A percentile compares a stretch with the other conserved stretches of the same genome.
phyloP scores from a whole-genome alignment of 2,113 vertebrate species.

The Microtus ochrogaster region DNA sequence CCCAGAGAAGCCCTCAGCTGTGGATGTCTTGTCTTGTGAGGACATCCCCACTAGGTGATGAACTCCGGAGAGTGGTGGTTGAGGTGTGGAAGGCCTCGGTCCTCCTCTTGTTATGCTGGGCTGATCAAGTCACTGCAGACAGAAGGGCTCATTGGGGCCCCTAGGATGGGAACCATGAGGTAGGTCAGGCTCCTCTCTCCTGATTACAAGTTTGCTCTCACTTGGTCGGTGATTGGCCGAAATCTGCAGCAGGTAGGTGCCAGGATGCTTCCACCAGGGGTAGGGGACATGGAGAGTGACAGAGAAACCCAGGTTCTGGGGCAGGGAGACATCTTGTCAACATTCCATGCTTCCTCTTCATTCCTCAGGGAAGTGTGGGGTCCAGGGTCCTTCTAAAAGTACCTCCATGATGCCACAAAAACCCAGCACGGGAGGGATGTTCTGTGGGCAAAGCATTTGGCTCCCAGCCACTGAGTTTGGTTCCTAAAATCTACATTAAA shows the following conservation, averaged over 20 bases:
- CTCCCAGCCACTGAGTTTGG: neutral
- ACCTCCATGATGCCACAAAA: neutral
- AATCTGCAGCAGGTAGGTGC: neutral
- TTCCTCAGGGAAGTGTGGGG: neutral
- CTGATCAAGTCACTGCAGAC: neutral
- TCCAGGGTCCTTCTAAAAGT: neutral
- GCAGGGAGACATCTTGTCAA: neutral
- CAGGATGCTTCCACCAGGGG: neutral
- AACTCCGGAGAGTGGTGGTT: neutral
- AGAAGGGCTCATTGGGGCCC: too few species aligned
- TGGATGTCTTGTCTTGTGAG: neutral
- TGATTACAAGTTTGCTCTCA: neutral
- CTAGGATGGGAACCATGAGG: neutral
- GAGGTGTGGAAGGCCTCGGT: accelerated
- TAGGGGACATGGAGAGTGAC: neutral
- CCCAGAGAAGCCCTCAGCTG: neutral
- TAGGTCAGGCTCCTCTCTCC: neutral
- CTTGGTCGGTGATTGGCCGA: neutral
- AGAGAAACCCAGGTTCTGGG: neutral
- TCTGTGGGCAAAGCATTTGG: neutral
- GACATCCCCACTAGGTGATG: accelerated
- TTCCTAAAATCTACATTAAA: neutral
- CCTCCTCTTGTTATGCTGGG: neutral
- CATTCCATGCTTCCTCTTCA: neutral
- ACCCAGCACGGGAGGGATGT: too few species aligned